These are phyloP conservation scores for Chelmon rostratus DNA, from an alignment of 2,797 vertebrate species.

Conservation along the genomic window DNA sequence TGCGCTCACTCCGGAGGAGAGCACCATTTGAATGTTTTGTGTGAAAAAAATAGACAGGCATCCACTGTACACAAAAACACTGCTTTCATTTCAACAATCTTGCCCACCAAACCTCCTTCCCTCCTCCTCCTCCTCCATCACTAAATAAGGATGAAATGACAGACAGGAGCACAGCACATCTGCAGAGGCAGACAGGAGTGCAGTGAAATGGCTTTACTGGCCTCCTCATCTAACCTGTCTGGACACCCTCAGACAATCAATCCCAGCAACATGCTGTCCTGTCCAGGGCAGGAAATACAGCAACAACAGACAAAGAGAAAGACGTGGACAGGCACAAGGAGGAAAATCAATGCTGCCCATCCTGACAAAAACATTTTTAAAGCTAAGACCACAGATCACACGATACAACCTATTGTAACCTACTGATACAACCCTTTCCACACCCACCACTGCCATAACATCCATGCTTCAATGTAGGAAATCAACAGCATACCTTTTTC, in stretches of 20 bases:
- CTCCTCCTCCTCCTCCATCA: slow-evolving; percentile 46
- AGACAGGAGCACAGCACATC: slow-evolving; percentile 65
- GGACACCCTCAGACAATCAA: slow-evolving; percentile 68
- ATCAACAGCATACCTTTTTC: slow-evolving; percentile 89
- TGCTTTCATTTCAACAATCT: slow-evolving; percentile 47
- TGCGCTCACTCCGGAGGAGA: slow-evolving; percentile 31
- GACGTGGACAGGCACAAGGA: slow-evolving; percentile 39
- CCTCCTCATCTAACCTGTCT: slow-evolving; percentile 78
- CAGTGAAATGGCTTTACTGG: slow-evolving; percentile 76
- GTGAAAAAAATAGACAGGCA: slow-evolving; percentile 29
- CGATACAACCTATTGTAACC: slow-evolving; percentile 53
- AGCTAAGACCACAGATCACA: slow-evolving; percentile 55
- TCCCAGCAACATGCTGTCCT: slow-evolving; percentile 64
- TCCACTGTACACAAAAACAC: slow-evolving; percentile 43
- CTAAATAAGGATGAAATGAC: slow-evolving; percentile 63
- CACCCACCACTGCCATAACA: slow-evolving; percentile 77
- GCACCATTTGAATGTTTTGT: slow-evolving; percentile 20
- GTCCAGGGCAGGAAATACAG: slow-evolving; percentile 61
- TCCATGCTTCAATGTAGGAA: slow-evolving; percentile 82
- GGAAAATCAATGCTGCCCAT: slow-evolving; percentile 55
- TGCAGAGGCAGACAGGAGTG: slow-evolving; percentile 67
- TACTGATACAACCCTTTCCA: slow-evolving; percentile 63
- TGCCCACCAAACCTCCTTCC: slow-evolving; percentile 29
- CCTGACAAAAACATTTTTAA: slow-evolving; percentile 72
- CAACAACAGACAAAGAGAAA: slow-evolving; percentile 58